Evolutionary conservation across 2,888 invertebrate genomes (phyloP).

Genomic region (Scrobipalpa atriplicella): DNA sequence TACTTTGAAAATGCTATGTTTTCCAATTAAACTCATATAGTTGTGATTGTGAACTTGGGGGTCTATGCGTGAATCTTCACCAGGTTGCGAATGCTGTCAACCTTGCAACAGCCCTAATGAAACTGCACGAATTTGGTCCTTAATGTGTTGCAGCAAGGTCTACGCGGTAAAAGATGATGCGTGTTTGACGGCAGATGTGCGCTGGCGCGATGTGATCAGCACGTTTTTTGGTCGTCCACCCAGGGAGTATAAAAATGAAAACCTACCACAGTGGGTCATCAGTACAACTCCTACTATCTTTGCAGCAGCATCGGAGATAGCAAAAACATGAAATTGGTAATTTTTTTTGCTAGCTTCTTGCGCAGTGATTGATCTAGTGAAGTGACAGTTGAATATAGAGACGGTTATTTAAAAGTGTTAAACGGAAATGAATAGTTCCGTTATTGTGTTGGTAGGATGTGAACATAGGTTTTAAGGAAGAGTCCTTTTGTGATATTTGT

Average conservation of each 20-base stretch:
- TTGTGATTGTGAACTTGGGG: slow-evolving; percentile 55
- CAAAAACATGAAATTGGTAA: slow-evolving; percentile 66
- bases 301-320: slow-evolving; percentile 51
- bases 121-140: not conserved
- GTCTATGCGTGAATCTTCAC: slow-evolving; percentile 54
- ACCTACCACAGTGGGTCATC: slow-evolving; percentile 53
- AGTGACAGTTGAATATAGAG: slow-evolving; percentile 30
- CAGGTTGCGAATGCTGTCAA: slow-evolving; percentile 29
- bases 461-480: not conserved
- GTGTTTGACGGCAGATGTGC: slow-evolving; percentile 40
- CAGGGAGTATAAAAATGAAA: slow-evolving; percentile 73
- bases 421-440: slow-evolving; percentile 5
- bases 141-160: not conserved
- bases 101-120: not conserved
- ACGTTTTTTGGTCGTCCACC: slow-evolving; percentile 72
- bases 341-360: slow-evolving; percentile 15
- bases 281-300: slow-evolving; percentile 63
- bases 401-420: slow-evolving; percentile 22
- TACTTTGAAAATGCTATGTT: slow-evolving; percentile 45
- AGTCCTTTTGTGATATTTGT: not conserved
- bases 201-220: slow-evolving; percentile 52
- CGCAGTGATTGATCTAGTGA: slow-evolving; percentile 29
- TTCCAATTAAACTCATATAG: slow-evolving; percentile 50
- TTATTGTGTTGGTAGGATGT: slow-evolving; percentile 12
- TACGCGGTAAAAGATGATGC: not conserved